Evolutionary conservation across 2,113 vertebrate species (phyloP).

Genomic region (Cebus imitator): DNA sequence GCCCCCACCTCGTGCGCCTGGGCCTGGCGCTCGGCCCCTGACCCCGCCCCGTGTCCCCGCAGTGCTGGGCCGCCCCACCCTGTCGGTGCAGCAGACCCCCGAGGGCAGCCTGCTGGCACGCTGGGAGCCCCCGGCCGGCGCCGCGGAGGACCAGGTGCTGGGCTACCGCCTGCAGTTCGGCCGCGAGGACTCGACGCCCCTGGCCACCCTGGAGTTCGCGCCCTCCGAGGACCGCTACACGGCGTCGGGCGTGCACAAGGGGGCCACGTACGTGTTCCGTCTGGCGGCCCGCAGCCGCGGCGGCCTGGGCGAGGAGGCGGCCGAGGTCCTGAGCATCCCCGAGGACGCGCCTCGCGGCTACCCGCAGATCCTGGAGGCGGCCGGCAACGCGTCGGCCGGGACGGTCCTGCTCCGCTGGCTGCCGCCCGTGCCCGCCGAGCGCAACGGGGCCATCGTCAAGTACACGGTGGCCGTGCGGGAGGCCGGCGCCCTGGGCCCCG

Average conservation of each 20-base stretch:
- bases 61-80: constrained; percentile 93
- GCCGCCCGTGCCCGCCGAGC: constrained; percentile 94
- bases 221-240: constrained; percentile 89
- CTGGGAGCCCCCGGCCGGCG: constrained; percentile 88
- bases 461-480: constrained; percentile 97
- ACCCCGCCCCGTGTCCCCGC: constrained; percentile 57
- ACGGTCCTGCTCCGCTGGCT: constrained; percentile 95
- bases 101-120: constrained; percentile 89
- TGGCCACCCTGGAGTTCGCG: constrained; percentile 93
- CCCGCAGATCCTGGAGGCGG: constrained; percentile 91
- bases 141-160: constrained; percentile 88
- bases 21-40: neutral
- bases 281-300: constrained; percentile 93
- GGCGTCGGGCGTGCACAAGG: constrained; percentile 89
- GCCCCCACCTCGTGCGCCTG: accelerated
- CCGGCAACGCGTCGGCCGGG: constrained; percentile 90
- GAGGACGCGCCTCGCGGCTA: constrained; percentile 94
- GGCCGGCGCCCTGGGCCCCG: constrained; percentile 83
- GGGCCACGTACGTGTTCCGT: constrained; percentile 95
- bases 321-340: constrained; percentile 88
- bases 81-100: constrained; percentile 92
- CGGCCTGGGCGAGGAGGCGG: constrained; percentile 94
- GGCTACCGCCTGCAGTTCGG: constrained; percentile 97
- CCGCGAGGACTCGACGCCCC: constrained; percentile 89
- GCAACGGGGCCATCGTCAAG: constrained; percentile 93